phyloP scores from a whole-genome alignment of 2,797 vertebrate species.

The Hemibagrus guttatus region DNA sequence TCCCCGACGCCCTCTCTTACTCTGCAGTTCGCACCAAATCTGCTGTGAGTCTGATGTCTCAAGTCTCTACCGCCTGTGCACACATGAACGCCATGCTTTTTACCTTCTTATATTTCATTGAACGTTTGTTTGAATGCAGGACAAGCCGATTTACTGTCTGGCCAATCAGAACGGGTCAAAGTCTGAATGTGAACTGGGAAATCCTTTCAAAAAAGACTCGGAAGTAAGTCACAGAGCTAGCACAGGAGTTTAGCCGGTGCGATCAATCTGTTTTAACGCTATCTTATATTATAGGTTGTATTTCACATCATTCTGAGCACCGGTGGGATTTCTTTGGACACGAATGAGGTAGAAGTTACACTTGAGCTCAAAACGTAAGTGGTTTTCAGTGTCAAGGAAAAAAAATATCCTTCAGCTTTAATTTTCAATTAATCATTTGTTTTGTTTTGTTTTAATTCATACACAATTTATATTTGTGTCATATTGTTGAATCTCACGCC shows the following conservation, averaged over 20 bases:
- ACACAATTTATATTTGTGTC: background rate
- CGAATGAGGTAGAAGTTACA: conserved; percentile 82
- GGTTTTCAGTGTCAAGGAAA: background rate
- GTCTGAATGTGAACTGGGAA: conserved; percentile 88
- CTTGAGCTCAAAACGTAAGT: conserved; percentile 88
- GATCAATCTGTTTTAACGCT: background rate
- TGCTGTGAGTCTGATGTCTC: conserved; percentile 58
- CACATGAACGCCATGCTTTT: background rate
- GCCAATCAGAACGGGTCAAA: conserved; percentile 87
- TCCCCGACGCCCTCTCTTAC: conserved; percentile 84
- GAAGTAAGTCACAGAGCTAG: conserved; percentile 71
- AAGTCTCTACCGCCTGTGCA: background rate
- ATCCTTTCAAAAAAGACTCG: conserved; percentile 86
- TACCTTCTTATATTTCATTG: background rate
- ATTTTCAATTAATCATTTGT: background rate
- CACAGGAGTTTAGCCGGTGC: background rate
- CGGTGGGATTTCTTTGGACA: conserved; percentile 80
- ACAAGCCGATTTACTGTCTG: conserved; percentile 73
- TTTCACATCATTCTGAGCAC: conserved; percentile 90
- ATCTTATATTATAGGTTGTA: conserved; percentile 72
- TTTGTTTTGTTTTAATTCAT: background rate
- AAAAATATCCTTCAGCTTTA: background rate
- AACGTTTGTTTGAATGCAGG: conserved; percentile 66
- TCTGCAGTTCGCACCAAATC: conserved; percentile 58
- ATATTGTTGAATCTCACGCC: background rate